phyloP scores from a whole-genome alignment of 2,113 vertebrate species.

The Camelus bactrianus region DNA sequence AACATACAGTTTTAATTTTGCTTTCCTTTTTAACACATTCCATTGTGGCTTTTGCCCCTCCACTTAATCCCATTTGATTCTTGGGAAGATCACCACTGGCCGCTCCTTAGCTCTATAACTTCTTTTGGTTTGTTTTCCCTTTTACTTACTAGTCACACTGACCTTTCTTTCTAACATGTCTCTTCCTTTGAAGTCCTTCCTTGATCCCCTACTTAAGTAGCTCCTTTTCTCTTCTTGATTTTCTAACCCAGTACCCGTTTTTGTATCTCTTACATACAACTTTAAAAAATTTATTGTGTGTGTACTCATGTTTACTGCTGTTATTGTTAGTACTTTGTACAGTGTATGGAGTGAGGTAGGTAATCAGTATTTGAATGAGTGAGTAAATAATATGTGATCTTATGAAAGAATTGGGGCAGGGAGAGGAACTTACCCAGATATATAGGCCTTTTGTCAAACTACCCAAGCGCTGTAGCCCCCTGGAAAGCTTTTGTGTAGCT shows the following conservation, averaged over 20 bases:
- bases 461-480: background rate
- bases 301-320: background rate
- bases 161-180: background rate
- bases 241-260: background rate
- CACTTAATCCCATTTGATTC: background rate
- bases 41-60: background rate
- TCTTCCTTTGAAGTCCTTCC: background rate
- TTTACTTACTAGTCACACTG: background rate
- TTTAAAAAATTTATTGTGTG: background rate
- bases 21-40: background rate
- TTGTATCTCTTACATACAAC: background rate
- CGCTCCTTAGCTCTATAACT: background rate
- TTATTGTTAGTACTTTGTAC: background rate
- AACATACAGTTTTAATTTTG: background rate
- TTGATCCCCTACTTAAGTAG: background rate
- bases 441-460: background rate
- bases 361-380: constrained; percentile 5
- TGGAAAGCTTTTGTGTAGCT: background rate
- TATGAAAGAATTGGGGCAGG: background rate
- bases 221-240: background rate
- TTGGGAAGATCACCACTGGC: background rate
- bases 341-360: background rate
- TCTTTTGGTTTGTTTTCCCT: background rate
- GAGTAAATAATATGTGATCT: background rate
- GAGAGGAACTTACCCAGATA: background rate